Evolutionary conservation across 35 echinoderm and acorn worm species (phyloP), one percentile per base, ranked within the genome.

Genomic region (Anneissia japonica): DNA sequence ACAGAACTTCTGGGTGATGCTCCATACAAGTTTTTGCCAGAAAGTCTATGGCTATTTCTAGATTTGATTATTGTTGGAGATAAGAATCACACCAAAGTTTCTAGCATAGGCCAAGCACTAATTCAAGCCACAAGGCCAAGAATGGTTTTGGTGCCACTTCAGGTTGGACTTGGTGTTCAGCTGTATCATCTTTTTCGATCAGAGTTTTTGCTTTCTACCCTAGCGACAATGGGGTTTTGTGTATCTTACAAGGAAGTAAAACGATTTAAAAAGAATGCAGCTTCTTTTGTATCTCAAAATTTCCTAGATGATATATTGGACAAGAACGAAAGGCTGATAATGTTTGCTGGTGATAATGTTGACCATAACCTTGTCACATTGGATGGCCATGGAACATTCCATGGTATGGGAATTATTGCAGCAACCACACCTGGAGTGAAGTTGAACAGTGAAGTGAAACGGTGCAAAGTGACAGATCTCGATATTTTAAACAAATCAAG

Each of bases 321-420:
- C 35, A 40, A 46, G 77, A 21, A 35, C 5, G 85, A 83, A 30
- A 34, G n/a, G 21, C 17, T 31, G 11, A 6, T 87, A 76, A 33
- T 89, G 39, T 93, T 89, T 92, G 88, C 79, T 9, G 92, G 38
- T 7, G 92, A 94, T 77, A 94, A 94, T 87, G 92, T 87, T 77
- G 92, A 94, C 73, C 88, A 90, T 37, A 94, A 90, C 73, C 84
- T 90, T 34, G 28, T 82, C 34, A 90, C 92, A 21, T 19, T 94
- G 31, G 84, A 90, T 82, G 92, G 92, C 3, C 76, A 94, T 73
- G 88, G 88, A 33, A 87, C 88, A 31, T 94, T 94, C 77, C 92
- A 94, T 83, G 83, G 92, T 19, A 90, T 94, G 83, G 88, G 88
- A n/a, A 90, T 94, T 34, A 94, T 94, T 51, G 92, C 82, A 7